Percentiles rank a stretch among this genome's conserved stretches.
Evolutionary conservation across 2,113 vertebrate species (phyloP).

Genomic region (Neopipo cinnamomea): DNA sequence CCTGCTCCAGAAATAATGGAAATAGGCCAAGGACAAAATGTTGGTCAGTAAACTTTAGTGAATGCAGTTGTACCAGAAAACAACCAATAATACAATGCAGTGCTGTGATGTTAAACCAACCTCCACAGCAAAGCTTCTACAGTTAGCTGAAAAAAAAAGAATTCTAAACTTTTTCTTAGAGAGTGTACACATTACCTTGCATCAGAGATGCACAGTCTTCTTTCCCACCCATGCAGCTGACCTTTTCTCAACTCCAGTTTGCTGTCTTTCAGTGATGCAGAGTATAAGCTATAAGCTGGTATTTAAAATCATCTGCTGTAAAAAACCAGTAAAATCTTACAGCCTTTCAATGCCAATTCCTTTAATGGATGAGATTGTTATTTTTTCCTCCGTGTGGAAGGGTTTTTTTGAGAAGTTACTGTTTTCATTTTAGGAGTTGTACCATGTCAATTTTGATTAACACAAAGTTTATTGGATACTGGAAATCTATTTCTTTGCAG

Average conservation of each 20-base stretch:
- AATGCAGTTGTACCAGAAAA: not conserved
- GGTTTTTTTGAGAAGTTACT: not conserved
- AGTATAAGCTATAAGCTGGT: not conserved
- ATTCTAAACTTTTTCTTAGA: not conserved
- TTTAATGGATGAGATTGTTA: not conserved
- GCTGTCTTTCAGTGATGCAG: not conserved
- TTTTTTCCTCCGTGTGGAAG: not conserved
- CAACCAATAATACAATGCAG: not conserved
- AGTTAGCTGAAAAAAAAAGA: not conserved
- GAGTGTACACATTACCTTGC: not conserved
- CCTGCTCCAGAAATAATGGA: not conserved
- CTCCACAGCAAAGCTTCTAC: not conserved
- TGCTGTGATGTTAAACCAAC: not conserved
- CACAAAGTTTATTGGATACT: not conserved
- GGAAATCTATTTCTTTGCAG: not conserved
- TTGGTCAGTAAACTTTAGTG: not conserved
- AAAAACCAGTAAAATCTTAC: not conserved
- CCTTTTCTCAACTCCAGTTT: not conserved
- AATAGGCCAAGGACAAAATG: not conserved
- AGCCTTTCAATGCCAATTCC: not conserved
- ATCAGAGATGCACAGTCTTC: not conserved
- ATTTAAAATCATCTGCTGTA: not conserved
- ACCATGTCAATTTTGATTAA: not conserved
- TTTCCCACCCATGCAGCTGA: not conserved
- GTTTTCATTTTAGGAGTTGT: not conserved